Percentiles rank a stretch among this genome's conserved stretches.
phyloP scores from a whole-genome alignment of 2,113 vertebrate genomes.

The Rhinopomastus cyanomelas region DNA sequence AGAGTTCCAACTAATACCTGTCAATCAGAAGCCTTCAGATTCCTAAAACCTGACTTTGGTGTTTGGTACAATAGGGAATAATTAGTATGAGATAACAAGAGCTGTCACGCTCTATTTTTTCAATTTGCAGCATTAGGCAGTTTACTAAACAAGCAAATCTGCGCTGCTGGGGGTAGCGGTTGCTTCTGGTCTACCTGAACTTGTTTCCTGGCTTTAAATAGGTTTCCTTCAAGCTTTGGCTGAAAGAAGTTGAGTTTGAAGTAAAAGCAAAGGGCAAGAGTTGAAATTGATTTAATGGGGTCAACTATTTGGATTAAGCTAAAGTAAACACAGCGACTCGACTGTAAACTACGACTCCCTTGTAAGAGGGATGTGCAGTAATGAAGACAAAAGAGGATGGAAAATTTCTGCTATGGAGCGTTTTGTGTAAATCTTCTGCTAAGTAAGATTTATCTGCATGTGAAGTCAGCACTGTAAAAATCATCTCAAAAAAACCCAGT shows the following conservation, averaged over 20 bases:
- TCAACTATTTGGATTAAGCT: conserved; percentile 38
- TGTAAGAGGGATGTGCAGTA: neutral
- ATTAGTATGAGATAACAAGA: conserved; percentile 55
- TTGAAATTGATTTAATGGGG: conserved; percentile 46
- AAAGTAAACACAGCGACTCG: conserved; percentile 39
- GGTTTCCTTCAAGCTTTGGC: conserved; percentile 20
- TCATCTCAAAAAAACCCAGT: neutral
- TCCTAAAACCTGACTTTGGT: conserved; percentile 34
- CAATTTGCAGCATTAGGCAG: neutral
- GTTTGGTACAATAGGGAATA: conserved; percentile 23
- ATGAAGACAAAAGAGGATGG: conserved; percentile 54
- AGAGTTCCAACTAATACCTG: conserved; percentile 26
- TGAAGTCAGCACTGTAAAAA: conserved; percentile 1
- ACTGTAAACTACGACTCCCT: conserved; percentile 16
- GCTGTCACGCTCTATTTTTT: conserved; percentile 14
- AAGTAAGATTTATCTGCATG: conserved; percentile 3
- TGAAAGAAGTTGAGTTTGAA: conserved; percentile 9
- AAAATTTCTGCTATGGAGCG: conserved; percentile 1
- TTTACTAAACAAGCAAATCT: conserved; percentile 39
- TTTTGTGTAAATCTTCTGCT: neutral
- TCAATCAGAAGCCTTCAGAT: conserved; percentile 43
- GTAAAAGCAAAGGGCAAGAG: conserved; percentile 22
- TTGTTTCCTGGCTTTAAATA: neutral
- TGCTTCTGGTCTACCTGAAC: conserved; percentile 16
- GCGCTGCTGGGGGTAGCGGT: neutral